phyloP scores from a whole-genome alignment of 2,888 invertebrate species.

The Linhomoeus sp. region DNA sequence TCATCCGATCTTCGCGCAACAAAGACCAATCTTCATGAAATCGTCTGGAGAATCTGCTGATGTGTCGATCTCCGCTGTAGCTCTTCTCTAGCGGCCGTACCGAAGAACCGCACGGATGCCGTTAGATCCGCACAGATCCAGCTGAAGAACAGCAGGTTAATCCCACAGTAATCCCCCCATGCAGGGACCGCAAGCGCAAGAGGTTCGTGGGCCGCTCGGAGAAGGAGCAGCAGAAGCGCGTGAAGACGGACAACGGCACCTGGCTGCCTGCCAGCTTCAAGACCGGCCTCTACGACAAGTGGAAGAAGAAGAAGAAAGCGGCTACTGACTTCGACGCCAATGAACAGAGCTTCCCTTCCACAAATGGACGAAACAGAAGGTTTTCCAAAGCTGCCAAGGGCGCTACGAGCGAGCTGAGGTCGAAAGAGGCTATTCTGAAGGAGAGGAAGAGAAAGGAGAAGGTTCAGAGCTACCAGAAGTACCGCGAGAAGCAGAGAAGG shows the following conservation, averaged over 20 bases:
- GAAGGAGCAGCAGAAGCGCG: constrained; percentile 12
- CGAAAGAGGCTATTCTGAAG: constrained; percentile 24
- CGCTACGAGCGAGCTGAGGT: constrained; percentile 9
- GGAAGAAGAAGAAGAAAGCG: constrained; percentile 10
- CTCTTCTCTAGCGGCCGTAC: too few relatives aligned
- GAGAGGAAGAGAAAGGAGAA: constrained; percentile 22
- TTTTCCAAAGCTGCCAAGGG: not conserved
- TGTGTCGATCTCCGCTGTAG: too few relatives aligned
- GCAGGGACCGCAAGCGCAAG: constrained; percentile 80
- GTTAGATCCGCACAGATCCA: too few relatives aligned
- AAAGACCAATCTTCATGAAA: too few relatives aligned
- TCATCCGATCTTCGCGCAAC: too few relatives aligned
- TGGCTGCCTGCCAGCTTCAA: constrained; percentile 69
- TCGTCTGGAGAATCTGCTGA: too few relatives aligned
- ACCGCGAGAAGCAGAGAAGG: too few relatives aligned
- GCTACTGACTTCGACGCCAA: not conserved
- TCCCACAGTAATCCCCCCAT: too few relatives aligned
- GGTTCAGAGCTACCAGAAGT: constrained; percentile 22
- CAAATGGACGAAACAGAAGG: not conserved
- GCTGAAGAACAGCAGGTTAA: too few relatives aligned
- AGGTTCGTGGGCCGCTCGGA: constrained; percentile 49
- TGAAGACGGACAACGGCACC: constrained; percentile 32
- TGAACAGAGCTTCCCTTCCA: not conserved
- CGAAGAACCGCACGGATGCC: too few relatives aligned
- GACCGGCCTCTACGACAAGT: constrained; percentile 45